Conservation (phyloP, 2,113 vertebrate species). For the Enhydra lutris region DNA sequence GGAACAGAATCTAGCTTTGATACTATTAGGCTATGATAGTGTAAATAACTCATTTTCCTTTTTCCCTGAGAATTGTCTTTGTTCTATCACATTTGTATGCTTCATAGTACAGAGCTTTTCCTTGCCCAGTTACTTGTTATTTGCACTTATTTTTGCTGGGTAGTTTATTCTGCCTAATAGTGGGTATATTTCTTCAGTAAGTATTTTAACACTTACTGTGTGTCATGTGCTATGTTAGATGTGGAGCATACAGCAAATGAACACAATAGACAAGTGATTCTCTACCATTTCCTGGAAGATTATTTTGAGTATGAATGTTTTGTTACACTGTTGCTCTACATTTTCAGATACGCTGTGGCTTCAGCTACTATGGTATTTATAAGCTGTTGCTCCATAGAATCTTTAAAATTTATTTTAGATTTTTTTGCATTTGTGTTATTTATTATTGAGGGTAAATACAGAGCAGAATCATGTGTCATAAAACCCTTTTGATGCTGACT, state of each 20-base stretch:
- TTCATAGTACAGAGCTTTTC: background rate
- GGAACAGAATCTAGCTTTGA: constrained; percentile 8
- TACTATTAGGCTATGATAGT: background rate
- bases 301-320: background rate
- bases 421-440: background rate
- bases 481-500: background rate
- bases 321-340: background rate
- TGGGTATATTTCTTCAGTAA: background rate
- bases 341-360: constrained; percentile 22
- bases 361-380: background rate
- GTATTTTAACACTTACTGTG: background rate
- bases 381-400: background rate
- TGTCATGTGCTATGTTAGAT: background rate
- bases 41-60: background rate
- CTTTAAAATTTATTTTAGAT: constrained; percentile 8
- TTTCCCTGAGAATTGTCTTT: background rate
- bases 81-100: background rate
- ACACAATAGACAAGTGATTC: background rate
- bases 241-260: background rate
- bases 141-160: background rate
- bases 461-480: background rate
- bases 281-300: background rate
- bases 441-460: background rate
- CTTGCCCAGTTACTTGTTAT: background rate
- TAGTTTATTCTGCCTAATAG: background rate